Conservation (phyloP, 2,888 invertebrate species). For the Hypomecis atomaria region DNA sequence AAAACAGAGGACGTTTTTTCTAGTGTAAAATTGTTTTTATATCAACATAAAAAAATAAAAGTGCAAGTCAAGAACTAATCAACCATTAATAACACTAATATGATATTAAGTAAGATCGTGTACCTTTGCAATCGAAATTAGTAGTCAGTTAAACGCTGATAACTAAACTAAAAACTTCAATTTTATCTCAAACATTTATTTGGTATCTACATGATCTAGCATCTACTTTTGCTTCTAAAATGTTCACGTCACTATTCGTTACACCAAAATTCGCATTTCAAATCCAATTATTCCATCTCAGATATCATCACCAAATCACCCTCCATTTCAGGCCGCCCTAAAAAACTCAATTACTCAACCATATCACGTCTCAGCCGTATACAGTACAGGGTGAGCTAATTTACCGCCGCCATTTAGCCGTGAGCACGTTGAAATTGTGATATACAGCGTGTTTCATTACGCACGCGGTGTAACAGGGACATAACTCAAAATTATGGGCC, state of each 20-base stretch:
- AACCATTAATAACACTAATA: too few relatives aligned
- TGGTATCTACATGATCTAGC: too few relatives aligned
- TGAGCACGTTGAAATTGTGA: slow-evolving; percentile 67
- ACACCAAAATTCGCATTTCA: not conserved
- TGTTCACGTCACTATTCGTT: not conserved
- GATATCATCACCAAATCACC: slow-evolving; percentile 21
- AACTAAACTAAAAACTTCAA: too few relatives aligned
- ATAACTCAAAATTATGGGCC: slow-evolving; percentile 77
- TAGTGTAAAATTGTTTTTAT: too few relatives aligned
- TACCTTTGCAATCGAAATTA: too few relatives aligned
- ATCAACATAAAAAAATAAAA: too few relatives aligned
- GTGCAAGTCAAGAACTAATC: too few relatives aligned
- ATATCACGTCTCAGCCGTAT: slow-evolving; percentile 49
- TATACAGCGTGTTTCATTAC: slow-evolving; percentile 78
- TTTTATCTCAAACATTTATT: too few relatives aligned
- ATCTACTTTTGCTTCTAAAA: too few relatives aligned
- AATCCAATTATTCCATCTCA: slow-evolving; percentile 25
- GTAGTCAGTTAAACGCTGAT: too few relatives aligned
- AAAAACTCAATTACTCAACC: slow-evolving; percentile 47
- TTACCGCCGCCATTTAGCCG: slow-evolving; percentile 70
- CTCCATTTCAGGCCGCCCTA: slow-evolving; percentile 30
- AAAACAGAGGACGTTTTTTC: too few relatives aligned
- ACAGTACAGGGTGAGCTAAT: slow-evolving; percentile 60
- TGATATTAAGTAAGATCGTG: too few relatives aligned
- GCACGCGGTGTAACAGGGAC: slow-evolving; percentile 66